Conservation (phyloP, 2,888 invertebrate species). For the Lasius fuliginosus region DNA sequence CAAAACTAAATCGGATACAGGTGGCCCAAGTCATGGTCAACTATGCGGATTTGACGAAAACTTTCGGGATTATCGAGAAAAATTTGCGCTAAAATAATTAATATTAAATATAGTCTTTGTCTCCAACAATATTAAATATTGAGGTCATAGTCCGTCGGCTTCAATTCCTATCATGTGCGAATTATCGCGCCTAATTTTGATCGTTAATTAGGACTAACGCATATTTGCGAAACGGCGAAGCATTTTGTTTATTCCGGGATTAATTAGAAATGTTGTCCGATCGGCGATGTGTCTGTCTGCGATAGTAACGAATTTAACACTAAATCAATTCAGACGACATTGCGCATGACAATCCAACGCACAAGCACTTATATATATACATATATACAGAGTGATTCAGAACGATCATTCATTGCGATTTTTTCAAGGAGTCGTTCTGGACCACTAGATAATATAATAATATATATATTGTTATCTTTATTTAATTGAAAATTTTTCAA, state of each 20-base stretch:
- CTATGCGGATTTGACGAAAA: background rate
- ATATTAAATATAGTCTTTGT: background rate
- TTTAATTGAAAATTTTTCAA: constrained; percentile 26
- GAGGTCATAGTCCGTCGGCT: background rate
- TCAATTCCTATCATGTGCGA: constrained; percentile 21
- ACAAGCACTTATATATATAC: background rate
- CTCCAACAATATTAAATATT: background rate
- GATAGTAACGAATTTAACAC: constrained; percentile 55
- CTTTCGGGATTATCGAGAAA: background rate
- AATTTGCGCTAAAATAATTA: background rate
- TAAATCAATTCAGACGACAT: constrained; percentile 61
- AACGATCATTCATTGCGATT: background rate
- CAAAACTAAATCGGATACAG: constrained; percentile 12
- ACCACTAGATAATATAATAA: background rate
- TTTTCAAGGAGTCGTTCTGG: background rate
- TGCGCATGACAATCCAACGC: constrained; percentile 18
- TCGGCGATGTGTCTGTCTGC: constrained; percentile 26
- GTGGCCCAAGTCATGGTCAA: constrained; percentile 12
- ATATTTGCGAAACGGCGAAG: constrained; percentile 71
- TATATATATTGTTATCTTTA: background rate
- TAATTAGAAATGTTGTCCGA: constrained; percentile 75
- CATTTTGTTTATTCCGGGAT: constrained; percentile 76
- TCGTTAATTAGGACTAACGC: constrained; percentile 60
- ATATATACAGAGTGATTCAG: background rate
- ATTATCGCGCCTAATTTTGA: constrained; percentile 45